Evolutionary conservation across 2,888 invertebrate genomes (phyloP).

Genomic region (Drosophila picticornis): DNA sequence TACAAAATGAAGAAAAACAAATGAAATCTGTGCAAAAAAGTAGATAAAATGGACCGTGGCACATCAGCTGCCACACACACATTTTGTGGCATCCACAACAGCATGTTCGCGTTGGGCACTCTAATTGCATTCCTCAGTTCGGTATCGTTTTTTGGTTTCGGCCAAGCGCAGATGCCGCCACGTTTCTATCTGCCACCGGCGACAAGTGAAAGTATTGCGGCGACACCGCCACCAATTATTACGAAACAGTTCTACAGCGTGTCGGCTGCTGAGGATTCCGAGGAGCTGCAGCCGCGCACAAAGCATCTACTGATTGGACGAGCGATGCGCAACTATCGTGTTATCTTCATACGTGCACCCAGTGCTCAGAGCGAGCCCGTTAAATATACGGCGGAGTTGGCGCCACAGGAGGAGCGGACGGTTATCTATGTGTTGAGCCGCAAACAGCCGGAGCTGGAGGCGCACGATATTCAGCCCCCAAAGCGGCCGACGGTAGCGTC

Average conservation of each 20-base stretch:
- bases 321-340: constrained; percentile 83
- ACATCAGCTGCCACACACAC: constrained; percentile 20
- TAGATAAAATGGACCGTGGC: constrained; percentile 31
- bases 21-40: constrained; percentile 23
- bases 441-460: constrained; percentile 79
- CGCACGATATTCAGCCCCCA: constrained; percentile 79
- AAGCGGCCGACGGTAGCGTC: constrained; percentile 65
- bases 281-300: constrained; percentile 53
- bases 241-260: constrained; percentile 84
- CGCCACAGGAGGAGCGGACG: constrained; percentile 84
- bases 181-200: constrained; percentile 57
- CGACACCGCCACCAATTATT: constrained; percentile 70
- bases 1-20: neutral
- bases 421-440: constrained; percentile 84
- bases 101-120: constrained; percentile 47
- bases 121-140: constrained; percentile 11
- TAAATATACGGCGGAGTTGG: constrained; percentile 80
- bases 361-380: constrained; percentile 58
- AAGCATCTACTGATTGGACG: constrained; percentile 82
- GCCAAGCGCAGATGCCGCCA: constrained; percentile 33
- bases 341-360: constrained; percentile 85
- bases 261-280: constrained; percentile 83
- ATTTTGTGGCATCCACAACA: constrained; percentile 39
- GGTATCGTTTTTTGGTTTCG: neutral
- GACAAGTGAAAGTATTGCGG: constrained; percentile 8